Conservation (phyloP, 1,140 invertebrate species). For the Pissodes strobi region DNA sequence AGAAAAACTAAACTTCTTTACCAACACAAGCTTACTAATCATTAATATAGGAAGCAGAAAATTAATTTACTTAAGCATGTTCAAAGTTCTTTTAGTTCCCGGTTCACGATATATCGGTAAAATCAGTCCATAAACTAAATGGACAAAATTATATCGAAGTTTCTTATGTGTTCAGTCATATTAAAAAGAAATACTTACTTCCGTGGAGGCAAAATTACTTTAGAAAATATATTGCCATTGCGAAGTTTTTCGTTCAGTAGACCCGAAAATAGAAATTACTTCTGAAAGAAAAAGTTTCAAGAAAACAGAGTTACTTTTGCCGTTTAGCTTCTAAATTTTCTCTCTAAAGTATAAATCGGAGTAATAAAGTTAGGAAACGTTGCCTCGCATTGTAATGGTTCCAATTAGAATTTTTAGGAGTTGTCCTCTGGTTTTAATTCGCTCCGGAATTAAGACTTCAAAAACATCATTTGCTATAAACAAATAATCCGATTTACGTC, state of each 20-base stretch:
- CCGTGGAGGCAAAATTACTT: conserved; percentile 11
- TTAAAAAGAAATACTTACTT: conserved; percentile 19
- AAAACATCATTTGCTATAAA: conserved; percentile 13
- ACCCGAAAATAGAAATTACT: conserved; percentile 20
- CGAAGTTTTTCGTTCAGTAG: conserved; percentile 12
- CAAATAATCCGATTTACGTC: not conserved
- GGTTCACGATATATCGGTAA: not conserved
- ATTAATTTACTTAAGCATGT: too few species aligned
- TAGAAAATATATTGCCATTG: conserved; percentile 10
- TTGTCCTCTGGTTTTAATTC: conserved; percentile 23
- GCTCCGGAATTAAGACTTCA: conserved; percentile 19
- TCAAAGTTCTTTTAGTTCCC: too few species aligned
- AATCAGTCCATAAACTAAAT: conserved; percentile 10
- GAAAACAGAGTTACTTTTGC: conserved; percentile 19
- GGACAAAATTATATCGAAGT: conserved; percentile 10
- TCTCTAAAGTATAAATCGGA: conserved; percentile 23
- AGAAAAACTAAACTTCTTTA: too few species aligned
- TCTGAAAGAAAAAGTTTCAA: conserved; percentile 18
- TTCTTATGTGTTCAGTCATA: conserved; percentile 8
- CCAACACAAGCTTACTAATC: too few species aligned
- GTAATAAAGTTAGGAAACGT: conserved; percentile 31
- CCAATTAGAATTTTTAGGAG: conserved; percentile 24
- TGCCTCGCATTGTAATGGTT: conserved; percentile 24
- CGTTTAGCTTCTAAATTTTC: conserved; percentile 20
- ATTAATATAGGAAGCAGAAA: too few species aligned